These are phyloP conservation scores for Stratiomys singularior DNA, from an alignment of 2,888 invertebrate genomes.

Conservation along the genomic window DNA sequence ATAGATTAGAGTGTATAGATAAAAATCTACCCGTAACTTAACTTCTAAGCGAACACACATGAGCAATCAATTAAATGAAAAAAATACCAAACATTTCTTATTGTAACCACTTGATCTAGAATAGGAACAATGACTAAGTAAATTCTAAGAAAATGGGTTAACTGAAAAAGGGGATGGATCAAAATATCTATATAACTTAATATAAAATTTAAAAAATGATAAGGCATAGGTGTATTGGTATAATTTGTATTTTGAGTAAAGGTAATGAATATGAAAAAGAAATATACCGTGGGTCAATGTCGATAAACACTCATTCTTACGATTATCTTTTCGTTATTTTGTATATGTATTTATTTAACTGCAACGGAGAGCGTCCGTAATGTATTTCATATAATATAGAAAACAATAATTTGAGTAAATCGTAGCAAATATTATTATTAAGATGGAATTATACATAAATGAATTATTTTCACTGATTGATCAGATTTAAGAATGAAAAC, in stretches of 20 bases:
- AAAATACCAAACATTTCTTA: constrained; percentile 4
- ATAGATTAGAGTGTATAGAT: neutral
- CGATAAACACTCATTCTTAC: neutral
- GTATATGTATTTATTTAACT: constrained; percentile 1
- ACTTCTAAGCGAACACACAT: neutral
- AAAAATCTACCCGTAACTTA: neutral
- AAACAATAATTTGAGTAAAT: neutral
- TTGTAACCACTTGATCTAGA: neutral
- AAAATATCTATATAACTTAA: neutral
- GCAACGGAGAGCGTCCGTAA: neutral
- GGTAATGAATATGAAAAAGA: neutral
- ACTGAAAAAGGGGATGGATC: neutral
- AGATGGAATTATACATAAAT: too few species aligned
- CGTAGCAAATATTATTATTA: constrained; percentile 24
- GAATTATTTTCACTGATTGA: constrained; percentile 37
- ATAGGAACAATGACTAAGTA: neutral
- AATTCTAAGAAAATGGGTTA: neutral
- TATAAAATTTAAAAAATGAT: neutral
- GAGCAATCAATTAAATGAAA: constrained; percentile 34
- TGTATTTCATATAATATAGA: neutral
- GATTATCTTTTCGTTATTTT: neutral
- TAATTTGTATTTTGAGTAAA: neutral
- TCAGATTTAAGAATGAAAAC: constrained; percentile 5
- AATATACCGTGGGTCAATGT: neutral
- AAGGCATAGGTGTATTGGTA: neutral